Base-by-base conservation (phyloP, 2,113 vertebrate species). In the Mionectes macconnelli region DNA sequence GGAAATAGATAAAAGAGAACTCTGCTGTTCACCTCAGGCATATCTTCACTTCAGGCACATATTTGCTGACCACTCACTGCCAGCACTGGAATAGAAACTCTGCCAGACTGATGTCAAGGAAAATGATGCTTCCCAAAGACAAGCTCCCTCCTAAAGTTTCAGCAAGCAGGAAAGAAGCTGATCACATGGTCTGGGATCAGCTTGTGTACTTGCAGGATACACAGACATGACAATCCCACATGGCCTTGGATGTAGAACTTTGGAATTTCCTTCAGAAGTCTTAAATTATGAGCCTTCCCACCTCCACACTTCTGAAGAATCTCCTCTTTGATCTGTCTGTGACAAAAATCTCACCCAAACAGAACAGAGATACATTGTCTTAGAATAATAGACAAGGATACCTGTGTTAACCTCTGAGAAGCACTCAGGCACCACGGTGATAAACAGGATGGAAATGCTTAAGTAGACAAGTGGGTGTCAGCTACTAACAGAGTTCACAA, bases 361-460 rank as follows among this genome's bases (percentile, higher is more conserved):
- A 87, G 35, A 68, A 64, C 6, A 80, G 25, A 21, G 49, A 4
- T 15, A 60, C 6, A 10, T 30, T 82, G 9, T 25, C 42, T 87
- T 42, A 56, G 27, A 92, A 40, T 35, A 63, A 79, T 40, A 79
- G 31, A 45, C 30, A 76, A 47, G 42, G 42, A 49, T 37, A 23
- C 14, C 33, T 10, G n/a, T 84, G 44, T 12, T 24, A 50, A 55
- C 31, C 39, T 35, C 60, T 60, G 39, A n/a, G 70, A 84, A 55
- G 35, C 24, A 49, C 35, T 35, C 20, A 4, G 35, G 44, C 2
- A 2, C 37, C 0, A 0, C 11, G 15, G 20, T 59, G 53, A 87
- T 30, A 45, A 87, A 49, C 53, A 73, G 24, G 31, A 57, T 1
- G 59, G 87, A 73, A 77, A 90, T n/a, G 33, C 25, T 59, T 16